Evolutionary conservation across 2,888 invertebrate genomes (phyloP).

Genomic region (Crocallis elinguaria): DNA sequence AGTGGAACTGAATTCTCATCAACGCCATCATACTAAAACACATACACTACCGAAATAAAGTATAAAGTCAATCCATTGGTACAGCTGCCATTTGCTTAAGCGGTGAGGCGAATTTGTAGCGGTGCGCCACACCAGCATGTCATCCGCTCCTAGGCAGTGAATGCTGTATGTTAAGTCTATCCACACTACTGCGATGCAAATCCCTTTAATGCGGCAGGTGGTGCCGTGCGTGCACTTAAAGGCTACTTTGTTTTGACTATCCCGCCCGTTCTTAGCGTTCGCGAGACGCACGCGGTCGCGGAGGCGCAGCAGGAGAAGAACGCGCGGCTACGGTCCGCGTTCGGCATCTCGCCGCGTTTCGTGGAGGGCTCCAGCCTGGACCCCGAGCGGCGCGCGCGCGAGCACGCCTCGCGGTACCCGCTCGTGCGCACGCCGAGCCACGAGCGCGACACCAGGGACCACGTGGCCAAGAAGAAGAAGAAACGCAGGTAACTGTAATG

Average conservation of each 20-base stretch:
- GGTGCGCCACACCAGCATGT: too few relatives aligned
- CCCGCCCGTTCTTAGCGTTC: constrained; percentile 86
- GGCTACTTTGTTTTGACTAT: background rate
- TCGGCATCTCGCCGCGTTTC: constrained; percentile 97
- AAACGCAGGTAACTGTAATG: constrained; percentile 90
- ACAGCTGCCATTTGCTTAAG: too few relatives aligned
- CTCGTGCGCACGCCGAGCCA: constrained; percentile 91
- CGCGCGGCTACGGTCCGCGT: constrained; percentile 95
- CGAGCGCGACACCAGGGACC: constrained; percentile 72
- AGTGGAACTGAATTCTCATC: too few relatives aligned
- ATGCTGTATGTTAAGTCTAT: too few relatives aligned
- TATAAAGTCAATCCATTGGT: too few relatives aligned
- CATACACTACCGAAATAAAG: too few relatives aligned
- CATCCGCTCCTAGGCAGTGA: too few relatives aligned
- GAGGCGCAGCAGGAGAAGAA: constrained; percentile 98
- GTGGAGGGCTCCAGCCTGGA: constrained; percentile 97
- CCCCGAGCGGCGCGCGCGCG: constrained; percentile 86
- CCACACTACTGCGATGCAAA: too few relatives aligned
- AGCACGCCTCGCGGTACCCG: constrained; percentile 86
- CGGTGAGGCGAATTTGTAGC: too few relatives aligned
- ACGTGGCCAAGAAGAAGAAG: constrained; percentile 87
- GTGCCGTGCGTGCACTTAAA: too few relatives aligned
- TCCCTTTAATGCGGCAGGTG: too few relatives aligned
- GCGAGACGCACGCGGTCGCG: constrained; percentile 98
- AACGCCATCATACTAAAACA: too few relatives aligned